A percentile compares a stretch with the other conserved stretches of the same genome.
These are phyloP conservation scores for Xestia rhomboidea DNA, from an alignment of 2,888 invertebrate species.

Conservation along the genomic window DNA sequence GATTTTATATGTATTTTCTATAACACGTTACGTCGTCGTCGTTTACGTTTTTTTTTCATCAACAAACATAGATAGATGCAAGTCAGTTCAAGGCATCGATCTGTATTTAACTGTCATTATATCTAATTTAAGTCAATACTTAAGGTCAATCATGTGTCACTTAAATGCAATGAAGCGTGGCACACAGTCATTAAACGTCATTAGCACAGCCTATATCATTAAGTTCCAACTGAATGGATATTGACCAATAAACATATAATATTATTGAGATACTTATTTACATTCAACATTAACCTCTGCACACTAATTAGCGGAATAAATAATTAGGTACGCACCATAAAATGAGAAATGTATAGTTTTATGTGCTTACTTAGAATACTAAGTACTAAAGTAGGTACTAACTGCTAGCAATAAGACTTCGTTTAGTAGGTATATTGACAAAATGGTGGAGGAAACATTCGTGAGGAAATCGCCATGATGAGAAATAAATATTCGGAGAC, in stretches of 20 bases:
- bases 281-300: slow-evolving; percentile 26
- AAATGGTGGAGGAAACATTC: neutral
- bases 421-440: neutral
- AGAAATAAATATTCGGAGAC: no score
- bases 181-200: slow-evolving; percentile 34
- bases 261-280: slow-evolving; percentile 52
- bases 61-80: neutral
- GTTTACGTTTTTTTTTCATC: neutral
- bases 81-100: neutral
- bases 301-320: slow-evolving; percentile 40
- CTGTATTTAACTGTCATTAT: slow-evolving; percentile 14
- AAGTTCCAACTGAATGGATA: slow-evolving; percentile 32
- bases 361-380: slow-evolving; percentile 11
- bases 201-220: slow-evolving; percentile 33
- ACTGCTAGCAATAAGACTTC: no score
- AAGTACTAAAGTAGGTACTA: neutral
- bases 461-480: no score
- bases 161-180: slow-evolving; percentile 36
- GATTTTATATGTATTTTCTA: neutral
- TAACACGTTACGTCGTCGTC: no score
- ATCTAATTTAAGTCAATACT: slow-evolving; percentile 24
- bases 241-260: slow-evolving; percentile 46
- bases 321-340: slow-evolving; percentile 11
- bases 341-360: slow-evolving; percentile 19
- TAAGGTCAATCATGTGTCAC: slow-evolving; percentile 29